Conservation (phyloP, 2,113 vertebrate species). For the Trochalopteron elliotii region DNA sequence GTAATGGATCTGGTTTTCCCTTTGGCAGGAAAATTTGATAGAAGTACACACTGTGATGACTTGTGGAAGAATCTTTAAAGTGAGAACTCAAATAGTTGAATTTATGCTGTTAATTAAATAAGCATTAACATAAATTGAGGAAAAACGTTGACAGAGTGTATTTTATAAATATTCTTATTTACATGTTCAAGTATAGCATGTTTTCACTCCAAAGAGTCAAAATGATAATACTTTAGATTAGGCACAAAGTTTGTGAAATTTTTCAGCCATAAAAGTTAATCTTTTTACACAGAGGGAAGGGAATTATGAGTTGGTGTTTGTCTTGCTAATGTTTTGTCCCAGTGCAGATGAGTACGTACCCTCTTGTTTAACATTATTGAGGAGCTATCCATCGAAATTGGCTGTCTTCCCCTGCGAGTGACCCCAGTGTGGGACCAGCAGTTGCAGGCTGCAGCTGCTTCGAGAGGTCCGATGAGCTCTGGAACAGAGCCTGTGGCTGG, state of each 20-base stretch:
- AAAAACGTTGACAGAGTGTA: neutral
- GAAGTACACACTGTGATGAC: neutral
- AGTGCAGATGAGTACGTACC: neutral
- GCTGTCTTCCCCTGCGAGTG: neutral
- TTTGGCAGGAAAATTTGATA: neutral
- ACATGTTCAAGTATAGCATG: neutral
- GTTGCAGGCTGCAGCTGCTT: neutral
- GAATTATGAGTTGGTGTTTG: neutral
- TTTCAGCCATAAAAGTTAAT: neutral
- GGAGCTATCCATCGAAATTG: fast-evolving
- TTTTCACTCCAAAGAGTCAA: neutral
- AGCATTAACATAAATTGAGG: neutral
- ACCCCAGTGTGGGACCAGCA: neutral
- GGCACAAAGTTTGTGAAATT: neutral
- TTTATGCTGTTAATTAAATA: slow-evolving; percentile 1
- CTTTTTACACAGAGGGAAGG: neutral
- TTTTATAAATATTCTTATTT: neutral
- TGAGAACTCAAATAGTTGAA: neutral
- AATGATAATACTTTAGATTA: neutral
- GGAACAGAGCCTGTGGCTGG: neutral
- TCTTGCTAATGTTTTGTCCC: neutral
- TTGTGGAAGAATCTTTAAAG: neutral
- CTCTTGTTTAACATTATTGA: neutral
- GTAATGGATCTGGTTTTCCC: neutral
- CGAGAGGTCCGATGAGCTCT: too few species aligned